These are phyloP conservation scores for Temnothorax longispinosus DNA, from an alignment of 1,140 invertebrate genomes.

Conservation along the genomic window DNA sequence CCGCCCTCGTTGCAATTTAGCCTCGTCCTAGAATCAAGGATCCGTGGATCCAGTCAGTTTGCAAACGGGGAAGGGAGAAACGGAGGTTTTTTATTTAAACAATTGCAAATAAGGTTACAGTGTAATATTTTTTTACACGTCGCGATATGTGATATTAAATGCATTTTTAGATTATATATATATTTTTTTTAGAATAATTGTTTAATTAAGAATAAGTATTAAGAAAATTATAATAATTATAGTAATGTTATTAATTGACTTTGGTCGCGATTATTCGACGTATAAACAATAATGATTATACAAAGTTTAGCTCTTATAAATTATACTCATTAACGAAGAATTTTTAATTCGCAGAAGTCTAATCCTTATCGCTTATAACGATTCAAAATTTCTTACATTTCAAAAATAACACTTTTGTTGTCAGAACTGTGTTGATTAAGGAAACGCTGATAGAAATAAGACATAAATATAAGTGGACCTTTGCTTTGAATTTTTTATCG, in stretches of 20 bases:
- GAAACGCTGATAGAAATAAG: neutral
- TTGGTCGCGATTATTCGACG: neutral
- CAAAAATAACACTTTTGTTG: neutral
- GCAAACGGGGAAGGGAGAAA: neutral
- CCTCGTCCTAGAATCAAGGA: constrained; percentile 42
- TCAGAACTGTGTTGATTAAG: neutral
- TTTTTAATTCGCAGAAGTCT: neutral
- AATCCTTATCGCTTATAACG: neutral
- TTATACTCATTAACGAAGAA: neutral
- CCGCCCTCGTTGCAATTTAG: constrained; percentile 22
- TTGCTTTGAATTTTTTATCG: neutral
- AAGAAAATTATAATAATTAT: neutral
- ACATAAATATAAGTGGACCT: neutral
- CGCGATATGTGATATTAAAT: neutral
- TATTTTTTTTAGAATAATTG: neutral
- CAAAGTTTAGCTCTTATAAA: neutral
- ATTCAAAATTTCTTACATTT: neutral
- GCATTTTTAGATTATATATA: neutral
- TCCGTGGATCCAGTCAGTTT: constrained; percentile 5
- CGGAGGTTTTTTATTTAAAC: neutral
- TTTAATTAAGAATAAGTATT: neutral
- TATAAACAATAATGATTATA: neutral
- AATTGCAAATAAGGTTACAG: neutral
- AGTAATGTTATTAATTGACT: neutral
- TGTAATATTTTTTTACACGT: neutral